Evolutionary conservation across 2,113 vertebrate species (phyloP), one percentile per base, ranked within the genome.

Genomic region (Mustela nigripes): DNA sequence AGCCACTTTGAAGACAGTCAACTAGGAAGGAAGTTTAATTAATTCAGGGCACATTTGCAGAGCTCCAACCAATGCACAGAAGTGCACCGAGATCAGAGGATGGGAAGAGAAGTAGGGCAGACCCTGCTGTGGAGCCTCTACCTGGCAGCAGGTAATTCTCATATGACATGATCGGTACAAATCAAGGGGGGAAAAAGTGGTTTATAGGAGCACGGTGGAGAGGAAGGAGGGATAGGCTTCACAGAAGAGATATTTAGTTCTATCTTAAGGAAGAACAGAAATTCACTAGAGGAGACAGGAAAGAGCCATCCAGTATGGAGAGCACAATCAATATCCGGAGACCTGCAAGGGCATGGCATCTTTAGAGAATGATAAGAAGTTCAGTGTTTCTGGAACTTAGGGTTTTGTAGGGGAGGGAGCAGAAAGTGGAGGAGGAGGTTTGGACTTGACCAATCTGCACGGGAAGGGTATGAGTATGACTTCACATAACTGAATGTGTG

Each of bases 11-110:
- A 83, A 90, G 89, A 67, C 39, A 74, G 19, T 5, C 45, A 71
- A 82, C 56, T 76, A 85, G 39, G 48, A 91, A 53, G 80, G 50
- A 90, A 87, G 65, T n/a, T 76, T 78, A 81, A 71, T 85, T 81
- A 81, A 96, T 73, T 74, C 33, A 31, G 36, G 7, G 5, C 21
- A 89, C 31, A 56, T 91, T 85, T 69, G 95, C 1, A 56, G 19
- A 89, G 63, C 71, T 74, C 58, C n/a, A 74, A 5, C 11, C 33
- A 14, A 76, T n/a, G 19, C 63, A 79, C 1, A 60, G 58, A 86
- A 78, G 36, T 26, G 16, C 33, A 58, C 18, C 28, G 21, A 33
- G 48, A 50, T 65, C 22, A 53, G 42, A 45, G 39, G 48, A 28
- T 4, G 74, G 67, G 18, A 62, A 94, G 22, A 69, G 78, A 58